Evolutionary conservation across 2,797 vertebrate species (phyloP), one percentile per base, ranked within the genome.

Genomic region (Enoplosus armatus): DNA sequence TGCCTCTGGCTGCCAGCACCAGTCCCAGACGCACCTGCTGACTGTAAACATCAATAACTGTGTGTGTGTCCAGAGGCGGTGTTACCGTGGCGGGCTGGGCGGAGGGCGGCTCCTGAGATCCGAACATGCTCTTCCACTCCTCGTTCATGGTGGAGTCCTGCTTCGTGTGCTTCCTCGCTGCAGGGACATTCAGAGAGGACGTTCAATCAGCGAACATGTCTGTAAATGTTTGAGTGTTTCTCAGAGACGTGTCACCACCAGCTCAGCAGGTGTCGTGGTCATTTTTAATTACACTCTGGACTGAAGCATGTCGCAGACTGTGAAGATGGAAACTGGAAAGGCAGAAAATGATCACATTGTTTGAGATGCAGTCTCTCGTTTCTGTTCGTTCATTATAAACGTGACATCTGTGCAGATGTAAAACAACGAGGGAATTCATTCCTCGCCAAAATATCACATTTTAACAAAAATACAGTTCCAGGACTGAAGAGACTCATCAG

Each of bases 111-210:
- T 99, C 98, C 95, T 99, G 94, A 5, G 98, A 98, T 20, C 98
- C 98, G 75, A 99, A 99, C 98, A 99, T 99, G 93, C 98, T 99
- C 92, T 97, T 99, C 98, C 98, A 99, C 92, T 99, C 98, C 91
- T 99, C 98, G 77, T 99, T 99, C 90, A 99, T 96, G 85, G 96
- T 96, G 15, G 97, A 96, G 91, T 99, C 98, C 93, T 97, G 98
- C 88, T 99, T 99, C 8, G 97, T 94, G 11, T 99, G 97, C 82
- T 98, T 99, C 92, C 97, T 96, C 45, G 97, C 98, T 99, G 75
- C 35, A 26, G 79, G n/a, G n/a, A n/a, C n/a, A n/a, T n/a, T n/a
- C n/a, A n/a, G n/a, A n/a, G n/a, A n/a, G n/a, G n/a, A 43, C 0
- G 0, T 6, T 10, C 37, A 59, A 8, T 33, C 8, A 15, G 47